Evolutionary conservation across 2,888 invertebrate genomes (phyloP), one percentile per base, ranked within the genome.

Genomic region (Tipula helvola): DNA sequence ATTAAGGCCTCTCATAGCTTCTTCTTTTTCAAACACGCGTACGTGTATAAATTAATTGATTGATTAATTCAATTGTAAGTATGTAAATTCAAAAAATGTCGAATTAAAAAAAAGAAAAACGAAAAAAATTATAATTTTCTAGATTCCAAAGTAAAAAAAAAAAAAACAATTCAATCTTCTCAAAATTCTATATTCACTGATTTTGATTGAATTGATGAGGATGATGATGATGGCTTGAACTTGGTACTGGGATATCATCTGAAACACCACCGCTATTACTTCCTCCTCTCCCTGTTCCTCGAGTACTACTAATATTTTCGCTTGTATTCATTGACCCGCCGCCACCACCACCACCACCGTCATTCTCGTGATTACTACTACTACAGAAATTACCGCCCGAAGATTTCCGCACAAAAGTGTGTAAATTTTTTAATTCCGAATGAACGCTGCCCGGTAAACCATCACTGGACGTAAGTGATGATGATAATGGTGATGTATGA

Each of bases 401-500:
- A n/a, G 87, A 86, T 87, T 88, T 87, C 83, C 87, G 88, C 84
- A 90, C 90, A 86, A 91, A 88, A 87, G 90, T 94, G 90, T 94
- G 94, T 86, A 95, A 90, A 90, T 94, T 94, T 88, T 93, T 92
- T 83, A 94, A 91, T 90, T 94, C 94, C 87, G 91, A 92, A 89
- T 91, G 91, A 90, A 90, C 88, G 87, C 91, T 91, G 1, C 90
- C 90, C 83, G 91, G 91, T 12, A 91, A 89, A 86, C 92, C 92
- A 89, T 93, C 93, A 87, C 94, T 94, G 0, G 94, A 94, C 41
- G 94, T 94, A 88, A 95, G 90, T 85, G 94, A 95, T 10, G 93
- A 93, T 7, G 94, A 94, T 42, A 95, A 90, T 28, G 94, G 93
- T 12, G 94, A 94, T 87, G 94, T 94, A 87, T 93, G 93, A 87